Evolutionary conservation across 2,113 vertebrate genomes (phyloP).

Genomic region (Callithrix jacchus): DNA sequence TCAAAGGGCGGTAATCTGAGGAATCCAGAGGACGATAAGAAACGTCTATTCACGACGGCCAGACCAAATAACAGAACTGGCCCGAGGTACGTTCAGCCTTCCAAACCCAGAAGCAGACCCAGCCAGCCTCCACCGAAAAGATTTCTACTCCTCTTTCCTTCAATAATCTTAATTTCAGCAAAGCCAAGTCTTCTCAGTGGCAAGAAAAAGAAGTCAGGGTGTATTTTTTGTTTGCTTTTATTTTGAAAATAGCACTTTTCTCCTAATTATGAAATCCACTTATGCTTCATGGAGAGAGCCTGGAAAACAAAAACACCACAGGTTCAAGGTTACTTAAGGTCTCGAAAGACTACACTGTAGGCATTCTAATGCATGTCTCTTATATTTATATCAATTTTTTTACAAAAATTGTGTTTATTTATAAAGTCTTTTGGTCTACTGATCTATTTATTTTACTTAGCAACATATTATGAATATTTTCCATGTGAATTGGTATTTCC

Average conservation of each 20-base stretch:
- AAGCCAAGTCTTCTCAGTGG: background rate
- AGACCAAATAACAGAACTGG: conserved; percentile 42
- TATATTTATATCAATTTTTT: background rate
- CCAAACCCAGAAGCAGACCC: conserved; percentile 5
- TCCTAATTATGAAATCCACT: conserved; percentile 17
- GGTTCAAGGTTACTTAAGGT: background rate
- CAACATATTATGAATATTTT: background rate
- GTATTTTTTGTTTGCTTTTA: conserved; percentile 19
- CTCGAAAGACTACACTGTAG: background rate
- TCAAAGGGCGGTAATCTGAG: conserved; percentile 61
- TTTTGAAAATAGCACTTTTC: conserved; percentile 43
- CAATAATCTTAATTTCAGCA: background rate
- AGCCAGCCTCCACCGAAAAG: background rate
- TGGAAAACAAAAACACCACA: background rate
- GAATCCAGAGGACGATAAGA: conserved; percentile 59
- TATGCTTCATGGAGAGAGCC: background rate
- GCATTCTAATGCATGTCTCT: background rate
- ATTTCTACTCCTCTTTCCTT: background rate
- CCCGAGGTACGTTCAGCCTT: background rate
- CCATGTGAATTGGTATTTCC: background rate
- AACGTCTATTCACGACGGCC: conserved; percentile 13
- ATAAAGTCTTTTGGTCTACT: background rate
- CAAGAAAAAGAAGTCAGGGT: conserved; percentile 41
- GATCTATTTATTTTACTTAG: conserved; percentile 6
- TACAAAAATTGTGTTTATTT: background rate